Evolutionary conservation across 2,888 invertebrate species (phyloP), one percentile per base, ranked within the genome.

Genomic region (Tetragnatha montana): DNA sequence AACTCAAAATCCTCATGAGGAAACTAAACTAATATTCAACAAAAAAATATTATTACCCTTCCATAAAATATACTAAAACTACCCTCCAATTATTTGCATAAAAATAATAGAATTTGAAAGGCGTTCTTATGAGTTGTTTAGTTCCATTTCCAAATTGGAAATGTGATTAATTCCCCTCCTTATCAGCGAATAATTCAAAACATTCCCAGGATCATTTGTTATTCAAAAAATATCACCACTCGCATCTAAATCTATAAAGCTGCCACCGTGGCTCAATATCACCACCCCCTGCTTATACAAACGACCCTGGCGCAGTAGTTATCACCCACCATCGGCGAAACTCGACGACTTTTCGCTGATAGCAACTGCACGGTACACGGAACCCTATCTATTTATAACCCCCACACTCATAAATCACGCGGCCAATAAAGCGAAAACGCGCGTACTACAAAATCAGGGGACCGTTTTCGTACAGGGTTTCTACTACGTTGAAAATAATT

Each of bases 401-500:
- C 75, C n/a, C 70, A 10, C 19, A 70, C 51, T 76, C 84, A 89
- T 89, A 89, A 85, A 89, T 89, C 89, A 89, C 81, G n/a, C 51
- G n/a, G 22, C 78, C 76, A 85, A 81, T 85, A 75, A 81, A 81
- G 81, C 71, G 71, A 70, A 60, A 71, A 88, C n/a, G 49, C 76
- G 84, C 71, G 69, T 79, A 60, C 83, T 79, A 60, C 83, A 78
- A 81, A 71, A 88, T 73, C 81, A 81, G 70, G 35, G 35, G 69
- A 70, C 81, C 87, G 74, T 84, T 88, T 88, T 79, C 80, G 51
- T 51, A 80, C 70, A 35, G 68, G 73, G 71, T 47, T 51, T 82
- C 78, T n/a, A n/a, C 71, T 81, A 49, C 71, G 78, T 89, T 75
- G 35, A 84, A 89, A 89, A 89, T 85, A 81, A 89, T 89, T 89